Base-by-base conservation (phyloP, 2,113 vertebrate species). In the Brienomyrus longianalis region DNA sequence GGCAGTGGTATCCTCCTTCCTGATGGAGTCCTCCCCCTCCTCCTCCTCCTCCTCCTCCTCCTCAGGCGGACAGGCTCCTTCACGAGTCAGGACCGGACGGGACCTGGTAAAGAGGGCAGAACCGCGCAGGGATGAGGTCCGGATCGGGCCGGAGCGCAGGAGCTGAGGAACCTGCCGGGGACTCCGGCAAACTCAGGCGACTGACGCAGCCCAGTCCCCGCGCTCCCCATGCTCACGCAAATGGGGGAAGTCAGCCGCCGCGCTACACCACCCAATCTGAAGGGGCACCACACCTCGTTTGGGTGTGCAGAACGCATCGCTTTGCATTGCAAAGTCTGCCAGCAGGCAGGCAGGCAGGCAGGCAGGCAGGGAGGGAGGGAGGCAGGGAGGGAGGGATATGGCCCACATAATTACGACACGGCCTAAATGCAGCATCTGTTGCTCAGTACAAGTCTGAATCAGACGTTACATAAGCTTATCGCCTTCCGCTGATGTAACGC, bases 271-370 rank as follows among this genome's bases (percentile, higher is more conserved):
- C n/a, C n/a, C 74, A 5, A 83, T 45, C 54, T n/a, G 59, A 88
- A 84, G 50, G 77, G 43, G 19, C 88, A 48, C 62, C 62, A 51
- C 66, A 45, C 62, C 27, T 47, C 23, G 13, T 52, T 13, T n/a
- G 3, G 21, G 19, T 39, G 21, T 9, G 89, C 91, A 48, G 66
- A 70, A 91, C 92, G 89, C 83, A 89, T 56, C 83, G 5, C 92
- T 96, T 96, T 96, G 95, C 94, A 92, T 96, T 88, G 88, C 94
- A 96, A 96, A 96, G 88, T 59, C 56, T 90, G 83, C 31, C 74
- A 59, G 43, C 21, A 56, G 17, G 52, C 17, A 54, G 17, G 52
- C 2, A 52, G 50, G 50, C 0, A 51, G 50, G 27, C 3, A 54
- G 9, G 43, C 23, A 35, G 48, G 48, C 9, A 48, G 47, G 47